phyloP scores from a whole-genome alignment of 2,113 vertebrate species.

The Crotalus helleri region DNA sequence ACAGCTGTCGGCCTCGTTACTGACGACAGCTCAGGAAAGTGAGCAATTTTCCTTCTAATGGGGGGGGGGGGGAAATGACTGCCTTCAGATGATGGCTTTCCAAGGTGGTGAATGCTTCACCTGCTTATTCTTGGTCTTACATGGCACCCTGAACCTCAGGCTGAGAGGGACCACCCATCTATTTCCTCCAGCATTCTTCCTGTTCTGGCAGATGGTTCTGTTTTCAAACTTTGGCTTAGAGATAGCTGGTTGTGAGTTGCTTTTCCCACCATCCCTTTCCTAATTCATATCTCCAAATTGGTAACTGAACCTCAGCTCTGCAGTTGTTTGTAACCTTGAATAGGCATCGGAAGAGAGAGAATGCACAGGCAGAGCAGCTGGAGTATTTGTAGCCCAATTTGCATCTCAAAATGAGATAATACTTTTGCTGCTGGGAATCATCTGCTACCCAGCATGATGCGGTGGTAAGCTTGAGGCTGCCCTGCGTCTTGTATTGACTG shows the following conservation, averaged over 20 bases:
- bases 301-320: background rate
- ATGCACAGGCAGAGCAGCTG: background rate
- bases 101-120: background rate
- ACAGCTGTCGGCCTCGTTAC: constrained; percentile 7
- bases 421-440: background rate
- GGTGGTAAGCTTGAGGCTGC: background rate
- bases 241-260: constrained; percentile 1
- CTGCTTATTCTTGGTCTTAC: background rate
- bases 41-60: background rate
- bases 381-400: background rate
- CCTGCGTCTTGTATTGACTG: background rate
- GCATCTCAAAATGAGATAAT: background rate
- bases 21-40: constrained; percentile 18
- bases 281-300: background rate
- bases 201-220: background rate
- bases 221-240: constrained; percentile 18
- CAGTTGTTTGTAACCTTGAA: background rate
- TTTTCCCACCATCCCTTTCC: background rate
- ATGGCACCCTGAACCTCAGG: background rate
- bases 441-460: background rate
- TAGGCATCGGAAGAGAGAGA: background rate
- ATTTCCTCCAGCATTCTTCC: background rate
- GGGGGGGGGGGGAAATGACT: constrained; percentile 5
- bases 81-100: constrained; percentile 6
- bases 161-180: background rate